phyloP scores from a whole-genome alignment of 2,113 vertebrate species.

The Hipposideros armiger region DNA sequence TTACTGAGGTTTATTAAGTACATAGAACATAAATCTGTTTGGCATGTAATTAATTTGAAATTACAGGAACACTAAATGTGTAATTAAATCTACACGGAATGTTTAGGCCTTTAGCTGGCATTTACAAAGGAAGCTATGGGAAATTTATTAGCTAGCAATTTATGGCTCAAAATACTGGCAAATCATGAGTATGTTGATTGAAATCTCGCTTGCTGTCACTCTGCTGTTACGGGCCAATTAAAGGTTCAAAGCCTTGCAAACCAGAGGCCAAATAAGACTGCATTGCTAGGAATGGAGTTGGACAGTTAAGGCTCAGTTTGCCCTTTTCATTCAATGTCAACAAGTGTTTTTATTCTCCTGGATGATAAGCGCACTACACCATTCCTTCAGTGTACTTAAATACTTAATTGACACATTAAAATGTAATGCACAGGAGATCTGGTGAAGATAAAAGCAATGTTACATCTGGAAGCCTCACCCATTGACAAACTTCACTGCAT shows the following conservation, averaged over 20 bases:
- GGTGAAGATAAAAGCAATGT: not conserved
- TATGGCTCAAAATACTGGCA: slow-evolving; percentile 90
- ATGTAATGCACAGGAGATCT: not conserved
- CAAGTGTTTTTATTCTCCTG: slow-evolving; percentile 49
- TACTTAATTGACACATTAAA: not conserved
- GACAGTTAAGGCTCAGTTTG: not conserved
- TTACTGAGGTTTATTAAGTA: slow-evolving; percentile 91
- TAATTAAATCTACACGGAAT: slow-evolving; percentile 90
- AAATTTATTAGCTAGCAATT: slow-evolving; percentile 91
- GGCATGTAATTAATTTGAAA: slow-evolving; percentile 93
- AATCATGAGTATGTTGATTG: slow-evolving; percentile 87
- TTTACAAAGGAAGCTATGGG: slow-evolving; percentile 89
- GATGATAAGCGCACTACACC: not conserved
- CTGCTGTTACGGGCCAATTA: slow-evolving; percentile 84
- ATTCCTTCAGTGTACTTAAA: not conserved
- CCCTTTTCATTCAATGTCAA: slow-evolving; percentile 45
- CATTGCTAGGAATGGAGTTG: slow-evolving; percentile 61
- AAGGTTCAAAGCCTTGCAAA: slow-evolving; percentile 82
- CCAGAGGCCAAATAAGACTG: slow-evolving; percentile 80
- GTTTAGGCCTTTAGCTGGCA: slow-evolving; percentile 90
- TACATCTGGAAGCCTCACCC: not conserved
- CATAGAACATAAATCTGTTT: slow-evolving; percentile 92
- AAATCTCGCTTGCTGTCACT: slow-evolving; percentile 87
- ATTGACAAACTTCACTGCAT: accelerated
- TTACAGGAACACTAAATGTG: slow-evolving; percentile 91